Evolutionary conservation across 2,797 vertebrate genomes (phyloP), one percentile per base, ranked within the genome.

Genomic region (Chromobotia macracanthus): DNA sequence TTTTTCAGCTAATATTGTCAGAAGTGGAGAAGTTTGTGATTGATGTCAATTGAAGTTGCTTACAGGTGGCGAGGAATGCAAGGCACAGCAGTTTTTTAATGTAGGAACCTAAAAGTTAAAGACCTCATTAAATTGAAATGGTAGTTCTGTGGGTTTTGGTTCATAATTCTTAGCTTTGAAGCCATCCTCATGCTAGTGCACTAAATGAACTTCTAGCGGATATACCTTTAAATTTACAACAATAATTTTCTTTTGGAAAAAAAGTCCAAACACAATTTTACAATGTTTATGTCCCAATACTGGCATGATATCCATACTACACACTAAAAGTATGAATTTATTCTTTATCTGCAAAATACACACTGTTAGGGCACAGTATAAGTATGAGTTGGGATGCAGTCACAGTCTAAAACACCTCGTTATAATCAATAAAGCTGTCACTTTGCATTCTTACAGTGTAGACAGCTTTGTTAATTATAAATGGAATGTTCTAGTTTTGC

Each of bases 361-460:
- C 25, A 3, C 25, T 1, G 21, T 72, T 60, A 13, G 58, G 46
- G 21, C 28, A 60, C n/a, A n/a, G n/a, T 73, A 25, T 25, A n/a
- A 48, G n/a, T 51, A 10, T 53, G n/a, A 9, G 51, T 23, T 21
- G n/a, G 9, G n/a, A 66, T 15, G 51, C n/a, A 53, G 61, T n/a
- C 13, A 4, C 12, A 1, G 16, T 55, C 31, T 3, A 55, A 75
- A 28, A 48, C 23, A 56, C 65, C 23, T 4, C 0, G 25, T 46
- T 77, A 46, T 44, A 58, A 28, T 48, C 66, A 60, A 68, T 53
- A 58, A 58, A 77, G 75, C 53, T 35, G 65, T 10, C 51, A 48
- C 25, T 3, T 69, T 19, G 12, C 66, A 35, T 61, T 35, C 38
- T 31, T 19, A 16, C 11, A 50, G 55, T 61, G 25, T 60, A 77